Conservation (phyloP, 2,113 vertebrate species). For the Istiophorus platypterus region DNA sequence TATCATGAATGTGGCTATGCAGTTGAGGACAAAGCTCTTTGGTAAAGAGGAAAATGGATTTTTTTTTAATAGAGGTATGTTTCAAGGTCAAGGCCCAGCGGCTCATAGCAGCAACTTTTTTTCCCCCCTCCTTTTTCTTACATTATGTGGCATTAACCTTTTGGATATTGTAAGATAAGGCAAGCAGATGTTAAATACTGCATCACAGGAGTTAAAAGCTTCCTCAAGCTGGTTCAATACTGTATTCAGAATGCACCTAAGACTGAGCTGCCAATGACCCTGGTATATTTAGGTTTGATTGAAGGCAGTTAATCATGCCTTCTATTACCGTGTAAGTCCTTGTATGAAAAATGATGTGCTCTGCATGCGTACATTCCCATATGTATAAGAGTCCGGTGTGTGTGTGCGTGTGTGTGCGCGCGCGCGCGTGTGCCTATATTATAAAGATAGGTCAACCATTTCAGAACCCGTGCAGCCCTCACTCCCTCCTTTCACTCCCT, state of each 20-base stretch:
- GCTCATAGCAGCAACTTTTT: constrained; percentile 3
- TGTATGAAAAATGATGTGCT: constrained; percentile 5
- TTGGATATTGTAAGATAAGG: constrained; percentile 50
- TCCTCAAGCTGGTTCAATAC: constrained; percentile 14
- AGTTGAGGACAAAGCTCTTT: not conserved
- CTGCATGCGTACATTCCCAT: constrained; percentile 12
- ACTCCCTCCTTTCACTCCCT: constrained; percentile 56
- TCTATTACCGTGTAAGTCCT: not conserved
- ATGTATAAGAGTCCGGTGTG: not conserved
- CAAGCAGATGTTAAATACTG: constrained; percentile 60
- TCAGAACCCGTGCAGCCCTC: constrained; percentile 61
- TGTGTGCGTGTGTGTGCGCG: constrained; percentile 3
- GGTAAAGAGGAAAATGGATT: constrained; percentile 22
- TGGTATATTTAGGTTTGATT: constrained; percentile 57
- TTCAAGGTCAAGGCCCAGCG: constrained; percentile 51
- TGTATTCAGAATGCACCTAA: constrained; percentile 49
- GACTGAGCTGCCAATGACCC: constrained; percentile 29
- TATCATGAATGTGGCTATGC: not conserved
- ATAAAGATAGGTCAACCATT: constrained; percentile 76
- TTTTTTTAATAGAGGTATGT: constrained; percentile 36
- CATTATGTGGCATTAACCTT: constrained; percentile 52
- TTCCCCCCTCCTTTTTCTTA: not conserved
- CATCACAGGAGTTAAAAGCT: constrained; percentile 36
- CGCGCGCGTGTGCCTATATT: constrained; percentile 26
- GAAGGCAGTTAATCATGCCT: constrained; percentile 55